Evolutionary conservation across 2,797 vertebrate genomes (phyloP).

Genomic region (Pantherophis vulpinus): DNA sequence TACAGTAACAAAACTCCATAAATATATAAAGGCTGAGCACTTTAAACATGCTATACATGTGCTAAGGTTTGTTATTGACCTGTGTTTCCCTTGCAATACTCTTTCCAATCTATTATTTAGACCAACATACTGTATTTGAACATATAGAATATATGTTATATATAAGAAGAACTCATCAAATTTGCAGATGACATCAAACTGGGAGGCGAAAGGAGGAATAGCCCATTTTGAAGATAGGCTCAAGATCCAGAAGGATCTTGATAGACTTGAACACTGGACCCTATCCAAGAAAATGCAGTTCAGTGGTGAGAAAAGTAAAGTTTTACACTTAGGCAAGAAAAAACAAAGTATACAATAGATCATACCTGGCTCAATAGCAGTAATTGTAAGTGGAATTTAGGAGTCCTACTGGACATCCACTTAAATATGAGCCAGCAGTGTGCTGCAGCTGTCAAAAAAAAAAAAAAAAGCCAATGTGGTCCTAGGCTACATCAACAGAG

Average conservation of each 20-base stretch:
- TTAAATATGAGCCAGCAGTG: not conserved
- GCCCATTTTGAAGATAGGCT: not conserved
- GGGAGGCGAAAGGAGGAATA: not conserved
- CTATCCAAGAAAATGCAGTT: not conserved
- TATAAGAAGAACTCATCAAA: not conserved
- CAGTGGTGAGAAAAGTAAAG: not conserved
- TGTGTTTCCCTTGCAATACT: not conserved
- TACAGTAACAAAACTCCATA: not conserved
- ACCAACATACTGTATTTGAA: no score
- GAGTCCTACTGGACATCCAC: not conserved
- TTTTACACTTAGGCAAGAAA: not conserved
- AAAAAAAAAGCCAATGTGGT: not conserved
- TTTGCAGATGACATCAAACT: not conserved
- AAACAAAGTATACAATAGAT: not conserved
- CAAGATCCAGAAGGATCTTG: not conserved
- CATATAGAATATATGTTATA: not conserved
- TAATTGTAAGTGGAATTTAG: not conserved
- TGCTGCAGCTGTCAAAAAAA: not conserved
- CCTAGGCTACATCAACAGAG: not conserved
- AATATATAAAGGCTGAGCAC: not conserved
- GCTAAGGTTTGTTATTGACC: not conserved
- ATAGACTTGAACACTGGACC: no score
- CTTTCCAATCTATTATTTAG: not conserved
- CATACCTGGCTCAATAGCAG: not conserved
- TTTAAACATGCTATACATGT: not conserved